Percentiles rank a stretch among this genome's conserved stretches.
These are phyloP conservation scores for Eupithecia inturbata DNA, from an alignment of 2,888 invertebrate species.

Conservation along the genomic window DNA sequence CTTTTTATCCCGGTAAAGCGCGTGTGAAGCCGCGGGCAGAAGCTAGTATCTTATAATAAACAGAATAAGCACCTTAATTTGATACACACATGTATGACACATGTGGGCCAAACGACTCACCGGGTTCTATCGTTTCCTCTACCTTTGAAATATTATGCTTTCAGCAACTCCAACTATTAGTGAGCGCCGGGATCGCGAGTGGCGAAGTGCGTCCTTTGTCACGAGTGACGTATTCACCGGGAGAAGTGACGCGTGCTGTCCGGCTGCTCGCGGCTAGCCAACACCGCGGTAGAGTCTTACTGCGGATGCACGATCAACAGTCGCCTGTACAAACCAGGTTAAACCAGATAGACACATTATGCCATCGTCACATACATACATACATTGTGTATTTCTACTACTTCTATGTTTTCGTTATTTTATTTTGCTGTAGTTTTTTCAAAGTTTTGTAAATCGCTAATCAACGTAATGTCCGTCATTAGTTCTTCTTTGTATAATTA, in stretches of 20 bases:
- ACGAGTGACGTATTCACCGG: slow-evolving; percentile 53
- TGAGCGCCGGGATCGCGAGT: slow-evolving; percentile 60
- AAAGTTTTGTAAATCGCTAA: neutral
- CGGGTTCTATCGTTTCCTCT: neutral
- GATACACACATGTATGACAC: too few species aligned
- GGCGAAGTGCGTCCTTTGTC: slow-evolving; percentile 66
- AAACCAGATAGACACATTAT: too few species aligned
- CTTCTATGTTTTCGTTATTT: too few species aligned
- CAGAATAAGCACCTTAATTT: too few species aligned
- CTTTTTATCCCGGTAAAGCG: too few species aligned
- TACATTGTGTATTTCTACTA: too few species aligned
- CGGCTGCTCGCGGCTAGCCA: slow-evolving; percentile 56
- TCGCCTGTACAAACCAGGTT: slow-evolving; percentile 45
- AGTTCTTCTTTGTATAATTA: too few species aligned
- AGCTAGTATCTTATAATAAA: too few species aligned
- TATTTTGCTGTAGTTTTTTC: slow-evolving; percentile 20
- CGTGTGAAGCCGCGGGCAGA: too few species aligned
- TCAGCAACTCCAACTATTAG: slow-evolving; percentile 53
- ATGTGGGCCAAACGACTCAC: too few species aligned
- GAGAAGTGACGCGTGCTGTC: slow-evolving; percentile 58
- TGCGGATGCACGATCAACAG: slow-evolving; percentile 46
- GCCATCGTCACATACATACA: neutral
- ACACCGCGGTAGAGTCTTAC: slow-evolving; percentile 62
- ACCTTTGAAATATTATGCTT: slow-evolving; percentile 9
- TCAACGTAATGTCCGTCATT: too few species aligned